Evolutionary conservation across 1,140 invertebrate genomes (phyloP).

Genomic region (Tribolium castaneum): DNA sequence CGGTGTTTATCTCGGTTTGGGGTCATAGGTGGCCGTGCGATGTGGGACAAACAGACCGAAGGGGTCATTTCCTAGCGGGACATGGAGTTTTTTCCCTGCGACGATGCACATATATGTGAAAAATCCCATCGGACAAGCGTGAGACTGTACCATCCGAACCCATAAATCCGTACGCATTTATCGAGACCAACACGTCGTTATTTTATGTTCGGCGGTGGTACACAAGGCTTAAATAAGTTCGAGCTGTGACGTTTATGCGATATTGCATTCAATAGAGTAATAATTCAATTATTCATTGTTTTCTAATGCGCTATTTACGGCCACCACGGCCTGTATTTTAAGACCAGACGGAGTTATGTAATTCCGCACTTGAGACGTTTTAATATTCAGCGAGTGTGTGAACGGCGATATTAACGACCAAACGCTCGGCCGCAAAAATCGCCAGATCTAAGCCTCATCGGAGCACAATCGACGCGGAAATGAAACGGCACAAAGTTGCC

Average conservation of each 20-base stretch:
- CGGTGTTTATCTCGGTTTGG: conserved; percentile 25
- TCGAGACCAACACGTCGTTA: conserved; percentile 30
- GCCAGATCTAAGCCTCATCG: neutral
- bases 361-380: neutral
- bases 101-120: neutral
- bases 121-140: neutral
- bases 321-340: neutral
- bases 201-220: neutral
- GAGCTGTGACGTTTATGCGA: conserved; percentile 28
- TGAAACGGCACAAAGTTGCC: neutral
- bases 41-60: conserved; percentile 24
- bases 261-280: conserved; percentile 35
- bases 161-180: conserved; percentile 30
- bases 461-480: neutral
- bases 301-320: conserved; percentile 12
- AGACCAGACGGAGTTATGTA: neutral
- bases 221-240: conserved; percentile 19
- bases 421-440: neutral
- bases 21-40: conserved; percentile 30
- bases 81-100: neutral
- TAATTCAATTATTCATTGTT: conserved; percentile 42
- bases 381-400: conserved; percentile 32
- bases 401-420: neutral
- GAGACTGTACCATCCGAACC: neutral
- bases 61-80: conserved; percentile 27